These are phyloP conservation scores for Eumacrocentrus americanus DNA, from an alignment of 2,888 invertebrate species.

Conservation along the genomic window DNA sequence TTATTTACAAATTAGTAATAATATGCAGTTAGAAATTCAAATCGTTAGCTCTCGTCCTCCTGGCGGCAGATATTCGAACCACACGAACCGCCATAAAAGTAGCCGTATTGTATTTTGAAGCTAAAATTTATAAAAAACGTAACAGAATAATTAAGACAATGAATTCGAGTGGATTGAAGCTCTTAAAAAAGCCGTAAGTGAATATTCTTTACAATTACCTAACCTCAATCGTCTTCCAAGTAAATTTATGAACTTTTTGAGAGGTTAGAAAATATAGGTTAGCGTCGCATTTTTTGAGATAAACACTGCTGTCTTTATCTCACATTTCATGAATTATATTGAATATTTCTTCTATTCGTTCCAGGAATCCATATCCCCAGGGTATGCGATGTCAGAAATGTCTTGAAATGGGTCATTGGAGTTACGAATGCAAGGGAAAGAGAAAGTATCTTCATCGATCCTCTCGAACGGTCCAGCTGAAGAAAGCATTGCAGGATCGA, in stretches of 20 bases:
- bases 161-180: constrained; percentile 40
- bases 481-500: constrained; percentile 68
- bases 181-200: constrained; percentile 46
- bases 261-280: neutral
- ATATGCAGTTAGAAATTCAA: too few species aligned
- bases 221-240: neutral
- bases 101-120: neutral
- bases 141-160: constrained; percentile 31
- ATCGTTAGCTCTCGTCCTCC: neutral
- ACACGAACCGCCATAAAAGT: neutral
- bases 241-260: neutral
- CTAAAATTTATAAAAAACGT: constrained; percentile 1
- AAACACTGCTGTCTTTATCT: neutral
- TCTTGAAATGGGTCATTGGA: constrained; percentile 91
- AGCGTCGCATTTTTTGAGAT: neutral
- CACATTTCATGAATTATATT: too few species aligned
- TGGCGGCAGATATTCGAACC: neutral
- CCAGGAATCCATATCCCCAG: constrained; percentile 68
- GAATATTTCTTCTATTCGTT: constrained; percentile 16
- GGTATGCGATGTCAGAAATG: constrained; percentile 91
- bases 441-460: constrained; percentile 84
- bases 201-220: neutral
- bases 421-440: constrained; percentile 90
- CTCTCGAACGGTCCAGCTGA: constrained; percentile 81
- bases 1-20: too few species aligned